phyloP scores from a whole-genome alignment of 2,113 vertebrate species.

The Pluvialis apricaria region DNA sequence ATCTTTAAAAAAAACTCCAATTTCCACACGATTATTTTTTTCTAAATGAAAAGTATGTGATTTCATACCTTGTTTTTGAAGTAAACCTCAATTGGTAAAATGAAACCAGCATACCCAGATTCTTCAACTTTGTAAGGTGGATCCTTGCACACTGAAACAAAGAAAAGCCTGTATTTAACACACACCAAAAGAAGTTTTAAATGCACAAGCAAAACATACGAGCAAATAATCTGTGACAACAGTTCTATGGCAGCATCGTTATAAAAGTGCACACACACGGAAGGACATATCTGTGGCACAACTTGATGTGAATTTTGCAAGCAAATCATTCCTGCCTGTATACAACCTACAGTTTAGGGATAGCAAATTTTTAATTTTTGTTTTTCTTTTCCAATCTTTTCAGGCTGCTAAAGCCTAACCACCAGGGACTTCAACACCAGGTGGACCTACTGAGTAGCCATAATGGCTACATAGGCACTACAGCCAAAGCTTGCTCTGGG shows the following conservation, averaged over 20 bases:
- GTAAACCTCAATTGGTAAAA: constrained; percentile 90
- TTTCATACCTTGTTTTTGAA: constrained; percentile 89
- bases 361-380: neutral
- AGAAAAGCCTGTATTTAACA: neutral
- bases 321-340: neutral
- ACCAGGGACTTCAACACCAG: neutral
- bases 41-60: neutral
- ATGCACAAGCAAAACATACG: neutral
- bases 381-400: neutral
- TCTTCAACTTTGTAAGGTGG: constrained; percentile 92
- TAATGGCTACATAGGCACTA: neutral
- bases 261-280: neutral
- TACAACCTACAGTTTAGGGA: neutral
- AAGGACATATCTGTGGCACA: neutral
- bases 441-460: neutral
- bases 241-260: neutral
- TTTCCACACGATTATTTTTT: rapidly evolving
- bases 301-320: neutral
- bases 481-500: neutral
- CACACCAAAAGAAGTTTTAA: neutral
- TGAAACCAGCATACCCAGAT: constrained; percentile 91
- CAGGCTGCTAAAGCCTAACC: neutral
- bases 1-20: neutral
- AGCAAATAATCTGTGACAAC: neutral
- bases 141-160: constrained; percentile 86